phyloP scores from a whole-genome alignment of 2,888 invertebrate species.

The Megamerina dolium region DNA sequence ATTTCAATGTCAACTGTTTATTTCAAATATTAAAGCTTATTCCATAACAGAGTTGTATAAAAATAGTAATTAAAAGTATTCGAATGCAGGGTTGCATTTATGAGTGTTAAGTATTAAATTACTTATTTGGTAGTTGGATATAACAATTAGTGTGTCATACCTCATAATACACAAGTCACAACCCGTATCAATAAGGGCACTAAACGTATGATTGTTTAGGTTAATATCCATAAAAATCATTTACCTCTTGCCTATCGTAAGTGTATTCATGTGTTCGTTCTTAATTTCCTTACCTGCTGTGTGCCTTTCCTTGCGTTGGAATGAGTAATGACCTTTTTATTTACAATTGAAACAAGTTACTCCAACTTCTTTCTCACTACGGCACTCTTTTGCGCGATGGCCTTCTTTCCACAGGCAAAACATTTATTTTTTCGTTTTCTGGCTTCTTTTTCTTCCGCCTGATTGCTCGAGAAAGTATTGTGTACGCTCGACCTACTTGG shows the following conservation, averaged over 20 bases:
- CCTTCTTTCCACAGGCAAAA: conserved; percentile 1
- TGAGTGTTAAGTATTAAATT: too few relatives aligned
- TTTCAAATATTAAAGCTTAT: too few relatives aligned
- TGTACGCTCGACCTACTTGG: not conserved
- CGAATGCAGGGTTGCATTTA: too few relatives aligned
- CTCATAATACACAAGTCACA: not conserved
- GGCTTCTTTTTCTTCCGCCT: not conserved
- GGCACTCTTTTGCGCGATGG: not conserved
- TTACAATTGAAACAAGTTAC: conserved; percentile 1
- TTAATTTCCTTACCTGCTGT: not conserved
- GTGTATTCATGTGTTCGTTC: not conserved
- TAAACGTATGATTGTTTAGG: not conserved
- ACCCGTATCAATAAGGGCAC: not conserved
- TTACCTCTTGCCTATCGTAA: not conserved
- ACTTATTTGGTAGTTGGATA: too few relatives aligned
- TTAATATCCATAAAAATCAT: not conserved
- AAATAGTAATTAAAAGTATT: too few relatives aligned
- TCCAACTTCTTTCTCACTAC: not conserved
- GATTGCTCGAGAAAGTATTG: not conserved
- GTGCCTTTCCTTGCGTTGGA: not conserved
- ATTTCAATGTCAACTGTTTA: too few relatives aligned
- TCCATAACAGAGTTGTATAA: too few relatives aligned
- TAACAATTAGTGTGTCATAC: not conserved
- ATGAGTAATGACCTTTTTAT: not conserved
- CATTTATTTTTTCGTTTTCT: not conserved